These are phyloP conservation scores for Trichonephila inaurata DNA, from an alignment of 1,140 invertebrate species.

Conservation along the genomic window DNA sequence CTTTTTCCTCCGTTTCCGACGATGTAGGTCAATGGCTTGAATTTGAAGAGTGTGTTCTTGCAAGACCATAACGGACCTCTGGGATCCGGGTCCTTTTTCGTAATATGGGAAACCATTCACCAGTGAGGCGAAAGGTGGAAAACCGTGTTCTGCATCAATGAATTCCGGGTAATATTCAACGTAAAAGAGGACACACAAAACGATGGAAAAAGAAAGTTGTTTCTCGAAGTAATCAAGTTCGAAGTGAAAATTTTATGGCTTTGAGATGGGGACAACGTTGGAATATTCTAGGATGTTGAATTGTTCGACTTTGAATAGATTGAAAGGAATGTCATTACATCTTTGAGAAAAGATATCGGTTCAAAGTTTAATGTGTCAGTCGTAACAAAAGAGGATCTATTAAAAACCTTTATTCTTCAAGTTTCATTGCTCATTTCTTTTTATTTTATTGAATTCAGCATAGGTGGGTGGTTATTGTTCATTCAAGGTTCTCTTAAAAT, in stretches of 20 bases:
- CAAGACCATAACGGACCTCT: conserved; percentile 6
- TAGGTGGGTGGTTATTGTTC: too few relatives aligned
- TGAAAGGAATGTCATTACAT: not conserved
- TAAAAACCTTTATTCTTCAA: too few relatives aligned
- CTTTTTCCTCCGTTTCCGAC: conserved; percentile 17
- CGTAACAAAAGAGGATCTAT: too few relatives aligned
- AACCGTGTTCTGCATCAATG: not conserved
- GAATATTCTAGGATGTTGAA: not conserved
- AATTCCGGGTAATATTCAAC: not conserved
- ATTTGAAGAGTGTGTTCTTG: not conserved
- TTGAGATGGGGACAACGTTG: not conserved
- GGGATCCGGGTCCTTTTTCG: conserved; percentile 41
- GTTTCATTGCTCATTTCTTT: too few relatives aligned
- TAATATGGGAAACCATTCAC: not conserved
- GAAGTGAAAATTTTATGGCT: not conserved
- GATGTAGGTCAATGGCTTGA: conserved; percentile 18
- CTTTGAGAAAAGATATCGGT: too few relatives aligned
- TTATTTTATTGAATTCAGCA: too few relatives aligned
- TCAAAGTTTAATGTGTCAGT: too few relatives aligned
- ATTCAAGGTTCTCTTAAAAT: too few relatives aligned
- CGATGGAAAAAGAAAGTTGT: conserved; percentile 23
- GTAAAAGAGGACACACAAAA: not conserved
- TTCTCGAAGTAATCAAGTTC: not conserved
- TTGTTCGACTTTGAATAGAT: not conserved
- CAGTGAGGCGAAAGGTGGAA: conserved; percentile 10